Evolutionary conservation across 2,888 invertebrate species (phyloP).

Genomic region (Agriotes lineatus): DNA sequence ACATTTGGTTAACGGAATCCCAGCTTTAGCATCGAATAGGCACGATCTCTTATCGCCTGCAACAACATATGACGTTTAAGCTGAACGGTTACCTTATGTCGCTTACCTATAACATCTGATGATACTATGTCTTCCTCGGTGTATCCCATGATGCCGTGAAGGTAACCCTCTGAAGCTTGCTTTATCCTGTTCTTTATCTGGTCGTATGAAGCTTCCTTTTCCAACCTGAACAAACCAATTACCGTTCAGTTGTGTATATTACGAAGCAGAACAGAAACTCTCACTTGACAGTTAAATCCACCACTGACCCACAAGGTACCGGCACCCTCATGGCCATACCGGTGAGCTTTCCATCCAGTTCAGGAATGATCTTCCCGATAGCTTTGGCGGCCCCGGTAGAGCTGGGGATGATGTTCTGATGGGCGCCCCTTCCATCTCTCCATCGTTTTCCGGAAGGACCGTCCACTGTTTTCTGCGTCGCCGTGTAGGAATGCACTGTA

Average conservation of each 20-base stretch:
- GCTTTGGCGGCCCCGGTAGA: constrained; percentile 85
- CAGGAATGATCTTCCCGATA: constrained; percentile 86
- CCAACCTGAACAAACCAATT: constrained; percentile 52
- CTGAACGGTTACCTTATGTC: too few relatives aligned
- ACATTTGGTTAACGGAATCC: constrained; percentile 79
- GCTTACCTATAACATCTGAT: constrained; percentile 76
- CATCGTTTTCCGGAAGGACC: constrained; percentile 70
- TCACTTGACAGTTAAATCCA: constrained; percentile 78
- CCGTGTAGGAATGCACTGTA: constrained; percentile 84
- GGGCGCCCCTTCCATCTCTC: constrained; percentile 79
- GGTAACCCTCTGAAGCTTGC: constrained; percentile 69
- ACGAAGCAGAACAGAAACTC: too few relatives aligned
- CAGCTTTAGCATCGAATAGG: constrained; percentile 84
- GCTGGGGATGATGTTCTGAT: constrained; percentile 82
- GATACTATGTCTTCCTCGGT: constrained; percentile 81
- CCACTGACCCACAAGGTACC: constrained; percentile 83
- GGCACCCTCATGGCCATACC: constrained; percentile 89
- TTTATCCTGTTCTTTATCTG: constrained; percentile 73
- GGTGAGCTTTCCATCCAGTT: constrained; percentile 80
- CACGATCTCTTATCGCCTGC: constrained; percentile 77
- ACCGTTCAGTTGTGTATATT: background rate
- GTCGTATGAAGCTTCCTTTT: constrained; percentile 73
- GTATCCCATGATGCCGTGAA: constrained; percentile 76
- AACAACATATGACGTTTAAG: too few relatives aligned
- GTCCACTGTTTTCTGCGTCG: constrained; percentile 83